These are phyloP conservation scores for Bombus balteatus DNA, from an alignment of 1,140 invertebrate genomes.

Conservation along the genomic window DNA sequence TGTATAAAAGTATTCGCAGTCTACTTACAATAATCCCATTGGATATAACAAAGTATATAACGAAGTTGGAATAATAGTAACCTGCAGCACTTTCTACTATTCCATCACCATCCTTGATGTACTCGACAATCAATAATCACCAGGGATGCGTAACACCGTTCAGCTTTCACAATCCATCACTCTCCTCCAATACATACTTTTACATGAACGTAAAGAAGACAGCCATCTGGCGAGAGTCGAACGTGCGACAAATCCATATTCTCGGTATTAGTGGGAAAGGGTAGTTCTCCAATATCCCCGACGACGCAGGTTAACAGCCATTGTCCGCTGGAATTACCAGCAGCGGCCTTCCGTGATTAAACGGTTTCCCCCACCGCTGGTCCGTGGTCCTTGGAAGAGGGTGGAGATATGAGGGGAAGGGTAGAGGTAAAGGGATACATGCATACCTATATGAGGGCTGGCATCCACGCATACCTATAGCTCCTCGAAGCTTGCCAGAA, in stretches of 20 bases:
- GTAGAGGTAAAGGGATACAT: constrained; percentile 51
- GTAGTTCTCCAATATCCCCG: constrained; percentile 55
- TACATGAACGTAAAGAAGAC: neutral
- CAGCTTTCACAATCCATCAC: neutral
- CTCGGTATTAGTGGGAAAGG: constrained; percentile 64
- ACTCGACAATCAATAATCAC: neutral
- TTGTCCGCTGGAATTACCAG: constrained; percentile 74
- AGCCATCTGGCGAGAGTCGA: neutral
- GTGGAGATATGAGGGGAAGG: neutral
- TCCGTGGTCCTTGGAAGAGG: constrained; percentile 30
- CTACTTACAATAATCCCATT: no score
- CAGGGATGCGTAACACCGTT: neutral
- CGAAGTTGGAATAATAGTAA: neutral
- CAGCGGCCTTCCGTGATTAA: constrained; percentile 74
- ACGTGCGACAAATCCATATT: constrained; percentile 14
- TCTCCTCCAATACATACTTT: neutral
- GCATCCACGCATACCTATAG: constrained; percentile 67
- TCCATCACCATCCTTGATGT: neutral
- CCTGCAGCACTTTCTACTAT: neutral
- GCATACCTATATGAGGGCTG: constrained; percentile 63
- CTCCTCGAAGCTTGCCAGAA: constrained; percentile 54
- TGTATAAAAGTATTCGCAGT: no score
- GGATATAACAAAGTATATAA: no score
- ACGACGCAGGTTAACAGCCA: constrained; percentile 68
- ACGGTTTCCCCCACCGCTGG: constrained; percentile 54